Base-by-base conservation (phyloP, 2,797 vertebrate species). In the Gymnopithys bicolor region DNA sequence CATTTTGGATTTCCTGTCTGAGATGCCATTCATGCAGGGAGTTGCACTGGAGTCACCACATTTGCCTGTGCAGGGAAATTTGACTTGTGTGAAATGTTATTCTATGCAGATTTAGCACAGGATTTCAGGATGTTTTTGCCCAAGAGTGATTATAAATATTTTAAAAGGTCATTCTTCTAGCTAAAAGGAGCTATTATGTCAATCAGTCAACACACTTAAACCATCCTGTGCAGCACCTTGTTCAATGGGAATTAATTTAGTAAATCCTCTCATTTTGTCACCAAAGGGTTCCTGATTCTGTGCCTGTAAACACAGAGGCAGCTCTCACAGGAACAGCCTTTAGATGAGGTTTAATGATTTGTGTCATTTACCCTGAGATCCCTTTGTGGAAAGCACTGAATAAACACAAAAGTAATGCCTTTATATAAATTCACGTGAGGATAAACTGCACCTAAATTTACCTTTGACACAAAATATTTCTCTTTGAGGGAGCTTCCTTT, bases 161-260 rank as follows among this genome's bases (percentile, higher is more conserved):
- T 93, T 66, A 37, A 95, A 91, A 93, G 52, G 58, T 89, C 37
- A 37, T 92, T 93, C 89, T 89, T 80, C 78, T 89, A 71, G 13
- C 87, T 89, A 83, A 86, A 93, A 91, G 14, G 46, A 64, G 10
- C 14, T 60, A 66, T 81, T 93, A 56, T 41, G 46, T 81, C 89
- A 78, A 37, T 92, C 80, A 87, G 58, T 48, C 48, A 77, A 51
- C 49, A n/a, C 59, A 67, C 23, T 66, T 89, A 68, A 51, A 85
- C 45, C 46, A 74, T 24, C 10, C 78, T 64, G 24, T 45, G 67
- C 49, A 71, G 32, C 37, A 74, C 49, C 53, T 37, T 79, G 52
- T 85, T 92, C 92, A 80, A 83, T 71, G 45, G 79, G 89, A 93
- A 85, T 74, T 76, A 89, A 60, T 92, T 93, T 83, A 85, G 68